phyloP scores from a whole-genome alignment of 2,888 invertebrate genomes.

The Archips xylosteana region DNA sequence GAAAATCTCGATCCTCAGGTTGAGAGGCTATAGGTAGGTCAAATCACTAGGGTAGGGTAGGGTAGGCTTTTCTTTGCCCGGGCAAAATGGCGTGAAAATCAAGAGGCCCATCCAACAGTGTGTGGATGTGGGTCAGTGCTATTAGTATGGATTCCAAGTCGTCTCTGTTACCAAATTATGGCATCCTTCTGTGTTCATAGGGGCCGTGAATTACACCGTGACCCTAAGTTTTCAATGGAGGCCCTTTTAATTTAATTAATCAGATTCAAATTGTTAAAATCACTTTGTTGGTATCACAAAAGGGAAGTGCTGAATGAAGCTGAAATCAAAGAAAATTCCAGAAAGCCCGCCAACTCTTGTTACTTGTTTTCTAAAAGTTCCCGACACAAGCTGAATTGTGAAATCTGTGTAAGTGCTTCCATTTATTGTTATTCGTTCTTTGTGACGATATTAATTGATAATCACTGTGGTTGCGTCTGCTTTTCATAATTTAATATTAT shows the following conservation, averaged over 20 bases:
- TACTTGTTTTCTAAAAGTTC: slow-evolving; percentile 37
- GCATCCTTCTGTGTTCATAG: neutral
- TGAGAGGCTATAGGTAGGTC: too few species aligned
- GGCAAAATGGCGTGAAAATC: too few species aligned
- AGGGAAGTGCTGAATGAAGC: slow-evolving; percentile 43
- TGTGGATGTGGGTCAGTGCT: too few species aligned
- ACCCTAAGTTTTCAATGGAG: slow-evolving; percentile 8
- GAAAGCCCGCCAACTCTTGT: slow-evolving; percentile 29
- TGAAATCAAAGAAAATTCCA: slow-evolving; percentile 40
- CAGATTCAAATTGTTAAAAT: slow-evolving; percentile 49
- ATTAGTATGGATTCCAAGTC: neutral
- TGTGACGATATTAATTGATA: neutral
- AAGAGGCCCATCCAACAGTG: too few species aligned
- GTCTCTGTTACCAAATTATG: neutral
- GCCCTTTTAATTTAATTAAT: slow-evolving; percentile 49
- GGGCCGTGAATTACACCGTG: slow-evolving; percentile 1
- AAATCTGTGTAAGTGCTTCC: slow-evolving; percentile 1
- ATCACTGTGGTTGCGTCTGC: neutral
- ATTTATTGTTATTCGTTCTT: neutral
- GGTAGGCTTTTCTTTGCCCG: too few species aligned
- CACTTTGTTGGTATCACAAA: slow-evolving; percentile 50
- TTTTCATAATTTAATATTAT: too few species aligned
- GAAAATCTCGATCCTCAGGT: too few species aligned
- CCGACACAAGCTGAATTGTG: slow-evolving; percentile 12
- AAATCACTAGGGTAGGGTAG: too few species aligned